These are phyloP conservation scores for Diloba caeruleocephala DNA, from an alignment of 2,888 invertebrate genomes.

Conservation along the genomic window DNA sequence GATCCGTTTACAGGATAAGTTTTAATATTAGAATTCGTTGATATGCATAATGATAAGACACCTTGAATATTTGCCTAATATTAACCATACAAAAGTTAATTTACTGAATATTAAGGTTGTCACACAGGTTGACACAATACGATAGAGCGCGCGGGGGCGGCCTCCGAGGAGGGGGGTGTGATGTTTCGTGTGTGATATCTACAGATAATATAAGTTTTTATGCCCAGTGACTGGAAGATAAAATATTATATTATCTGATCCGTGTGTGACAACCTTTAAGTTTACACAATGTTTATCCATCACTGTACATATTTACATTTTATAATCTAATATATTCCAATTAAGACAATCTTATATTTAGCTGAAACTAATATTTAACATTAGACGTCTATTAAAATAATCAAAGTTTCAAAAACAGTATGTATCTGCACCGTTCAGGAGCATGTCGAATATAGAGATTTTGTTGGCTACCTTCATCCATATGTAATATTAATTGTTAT, in stretches of 20 bases:
- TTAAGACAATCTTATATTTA: conserved; percentile 46
- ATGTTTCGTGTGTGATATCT: too few species aligned
- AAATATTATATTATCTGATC: too few species aligned
- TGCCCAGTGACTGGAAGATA: too few species aligned
- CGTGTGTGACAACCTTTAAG: too few species aligned
- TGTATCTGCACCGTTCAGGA: conserved; percentile 27
- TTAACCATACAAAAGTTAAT: conserved; percentile 79
- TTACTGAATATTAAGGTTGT: conserved; percentile 59
- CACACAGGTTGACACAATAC: too few species aligned
- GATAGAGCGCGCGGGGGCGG: too few species aligned
- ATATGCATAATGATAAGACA: conserved; percentile 89
- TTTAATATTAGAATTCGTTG: conserved; percentile 83
- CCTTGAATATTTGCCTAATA: conserved; percentile 84
- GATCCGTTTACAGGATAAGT: conserved; percentile 53
- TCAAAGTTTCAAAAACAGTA: conserved; percentile 27
- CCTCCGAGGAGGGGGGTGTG: too few species aligned
- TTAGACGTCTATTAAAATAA: conserved; percentile 32
- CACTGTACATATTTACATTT: conserved; percentile 83
- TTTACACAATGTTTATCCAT: conserved; percentile 63
- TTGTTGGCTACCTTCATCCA: conserved; percentile 3
- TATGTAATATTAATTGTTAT: conserved; percentile 7
- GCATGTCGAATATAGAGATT: conserved; percentile 26
- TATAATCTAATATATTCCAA: conserved; percentile 44
- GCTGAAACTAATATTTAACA: conserved; percentile 35
- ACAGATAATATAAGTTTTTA: too few species aligned